Percentiles rank a stretch among this genome's conserved stretches.
phyloP scores from a whole-genome alignment of 1,140 invertebrate genomes.

The Hylaeus volcanicus region DNA sequence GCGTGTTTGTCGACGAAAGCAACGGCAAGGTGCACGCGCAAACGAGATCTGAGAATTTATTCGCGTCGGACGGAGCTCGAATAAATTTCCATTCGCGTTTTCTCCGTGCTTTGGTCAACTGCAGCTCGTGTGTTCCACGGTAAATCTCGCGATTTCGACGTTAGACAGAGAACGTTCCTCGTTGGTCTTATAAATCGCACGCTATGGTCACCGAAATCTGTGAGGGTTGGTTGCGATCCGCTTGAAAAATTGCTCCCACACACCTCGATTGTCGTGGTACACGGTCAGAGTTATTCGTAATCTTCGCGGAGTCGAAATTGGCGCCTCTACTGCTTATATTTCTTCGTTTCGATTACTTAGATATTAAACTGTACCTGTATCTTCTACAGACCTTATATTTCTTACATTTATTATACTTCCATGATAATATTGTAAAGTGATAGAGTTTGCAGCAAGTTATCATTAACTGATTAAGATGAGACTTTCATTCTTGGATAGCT shows the following conservation, averaged over 20 bases:
- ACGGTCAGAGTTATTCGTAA: too few species aligned
- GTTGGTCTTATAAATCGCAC: neutral
- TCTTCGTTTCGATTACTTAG: too few species aligned
- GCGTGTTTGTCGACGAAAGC: neutral
- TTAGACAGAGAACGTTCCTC: neutral
- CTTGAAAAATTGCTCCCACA: neutral
- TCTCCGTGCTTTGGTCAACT: neutral
- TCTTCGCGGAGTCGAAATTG: too few species aligned
- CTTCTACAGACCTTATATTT: too few species aligned
- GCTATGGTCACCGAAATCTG: neutral
- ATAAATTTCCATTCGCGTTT: conserved; percentile 48
- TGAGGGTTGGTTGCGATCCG: neutral
- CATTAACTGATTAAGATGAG: too few species aligned
- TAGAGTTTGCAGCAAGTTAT: too few species aligned
- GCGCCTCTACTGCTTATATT: too few species aligned
- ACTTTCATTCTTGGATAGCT: too few species aligned
- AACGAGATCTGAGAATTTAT: conserved; percentile 44
- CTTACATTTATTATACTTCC: too few species aligned
- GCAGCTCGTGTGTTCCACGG: neutral
- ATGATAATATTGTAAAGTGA: too few species aligned
- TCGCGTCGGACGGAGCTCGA: conserved; percentile 30
- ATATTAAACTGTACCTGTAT: too few species aligned
- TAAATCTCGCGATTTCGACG: conserved; percentile 15
- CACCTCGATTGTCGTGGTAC: too few species aligned
- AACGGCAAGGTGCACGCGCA: conserved; percentile 2